Percentiles rank a stretch among this genome's conserved stretches.
Conservation (phyloP, 2,888 invertebrate genomes). For the Diloba caeruleocephala region DNA sequence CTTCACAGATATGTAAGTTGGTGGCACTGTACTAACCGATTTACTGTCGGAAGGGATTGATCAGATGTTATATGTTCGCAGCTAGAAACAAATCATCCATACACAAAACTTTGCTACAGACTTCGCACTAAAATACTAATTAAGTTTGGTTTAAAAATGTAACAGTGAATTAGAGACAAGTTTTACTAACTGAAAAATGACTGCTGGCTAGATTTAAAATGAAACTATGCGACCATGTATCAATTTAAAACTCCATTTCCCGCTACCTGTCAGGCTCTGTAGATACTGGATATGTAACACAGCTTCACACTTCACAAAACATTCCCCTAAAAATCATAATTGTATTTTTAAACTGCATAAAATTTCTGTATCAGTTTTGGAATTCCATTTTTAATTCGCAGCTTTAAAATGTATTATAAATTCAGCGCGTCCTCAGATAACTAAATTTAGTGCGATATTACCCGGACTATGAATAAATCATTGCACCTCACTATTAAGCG, state of each 20-base stretch:
- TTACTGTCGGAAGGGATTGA: no score
- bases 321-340: conserved; percentile 3
- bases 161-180: no score
- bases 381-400: conserved; percentile 30
- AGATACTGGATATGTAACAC: conserved; percentile 8
- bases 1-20: no score
- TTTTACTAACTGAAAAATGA: no score
- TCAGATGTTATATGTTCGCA: no score
- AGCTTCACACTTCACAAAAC: no score
- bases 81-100: no score
- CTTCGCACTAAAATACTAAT: no score
- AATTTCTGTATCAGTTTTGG: conserved; percentile 17
- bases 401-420: conserved; percentile 43
- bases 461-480: conserved; percentile 56
- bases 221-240: conserved; percentile 15
- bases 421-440: conserved; percentile 37
- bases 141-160: no score
- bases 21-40: no score
- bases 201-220: conserved; percentile 10
- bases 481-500: conserved; percentile 57
- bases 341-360: conserved; percentile 24
- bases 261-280: conserved; percentile 6
- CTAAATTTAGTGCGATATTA: conserved; percentile 51
- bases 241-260: conserved; percentile 22
- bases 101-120: no score